Evolutionary conservation across 2,888 invertebrate species (phyloP).

Genomic region (Dichetophora obliterata): DNA sequence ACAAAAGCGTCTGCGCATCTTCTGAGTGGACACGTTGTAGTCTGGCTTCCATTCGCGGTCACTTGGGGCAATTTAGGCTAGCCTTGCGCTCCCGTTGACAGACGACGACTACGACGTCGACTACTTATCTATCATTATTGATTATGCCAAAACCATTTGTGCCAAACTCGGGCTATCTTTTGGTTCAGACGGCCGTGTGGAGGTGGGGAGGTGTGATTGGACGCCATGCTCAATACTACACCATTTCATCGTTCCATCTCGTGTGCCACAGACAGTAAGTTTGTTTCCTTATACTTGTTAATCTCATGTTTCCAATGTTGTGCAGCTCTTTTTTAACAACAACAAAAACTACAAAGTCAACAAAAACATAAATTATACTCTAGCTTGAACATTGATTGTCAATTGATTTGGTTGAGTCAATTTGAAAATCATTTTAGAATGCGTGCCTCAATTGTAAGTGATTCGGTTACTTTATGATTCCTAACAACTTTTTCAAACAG

Average conservation of each 20-base stretch:
- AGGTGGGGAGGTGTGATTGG: not conserved
- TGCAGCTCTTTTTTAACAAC: not conserved
- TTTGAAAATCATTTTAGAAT: not conserved
- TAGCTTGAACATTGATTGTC: not conserved
- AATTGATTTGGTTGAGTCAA: conserved; percentile 11
- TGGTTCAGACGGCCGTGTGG: not conserved
- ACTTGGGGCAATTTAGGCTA: conserved; percentile 19
- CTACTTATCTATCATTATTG: conserved; percentile 61
- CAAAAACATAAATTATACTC: not conserved
- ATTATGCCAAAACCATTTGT: conserved; percentile 57
- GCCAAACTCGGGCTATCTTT: conserved; percentile 12
- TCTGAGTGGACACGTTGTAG: not conserved
- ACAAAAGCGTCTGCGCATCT: not conserved
- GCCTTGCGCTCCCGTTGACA: conserved; percentile 54
- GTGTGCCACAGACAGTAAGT: not conserved
- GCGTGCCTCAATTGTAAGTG: not conserved
- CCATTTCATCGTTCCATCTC: not conserved
- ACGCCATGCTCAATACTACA: not conserved
- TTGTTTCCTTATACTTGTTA: not conserved
- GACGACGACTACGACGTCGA: conserved; percentile 35
- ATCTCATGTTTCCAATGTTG: not conserved
- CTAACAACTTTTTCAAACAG: too few relatives aligned
- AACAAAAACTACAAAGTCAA: not conserved
- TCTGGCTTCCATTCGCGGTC: not conserved
- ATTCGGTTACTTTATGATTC: too few relatives aligned